These are phyloP conservation scores for Corydoras maculifer DNA, from an alignment of 2,113 vertebrate genomes.

Conservation along the genomic window DNA sequence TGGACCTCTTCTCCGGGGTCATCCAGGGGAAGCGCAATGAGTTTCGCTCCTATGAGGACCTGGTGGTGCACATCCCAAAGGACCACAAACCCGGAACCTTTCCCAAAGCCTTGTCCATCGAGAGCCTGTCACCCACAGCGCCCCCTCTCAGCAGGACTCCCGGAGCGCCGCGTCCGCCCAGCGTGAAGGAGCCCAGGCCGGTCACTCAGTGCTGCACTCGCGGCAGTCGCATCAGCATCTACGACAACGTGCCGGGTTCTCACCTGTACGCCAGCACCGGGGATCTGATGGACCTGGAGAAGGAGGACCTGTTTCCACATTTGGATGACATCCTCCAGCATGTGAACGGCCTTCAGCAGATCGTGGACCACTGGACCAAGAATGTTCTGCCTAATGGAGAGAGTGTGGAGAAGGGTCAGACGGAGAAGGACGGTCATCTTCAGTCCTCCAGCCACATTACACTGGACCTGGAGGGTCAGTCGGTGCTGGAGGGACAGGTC, in stretches of 20 bases:
- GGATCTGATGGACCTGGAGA: conserved; percentile 87
- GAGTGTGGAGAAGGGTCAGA: conserved; percentile 56
- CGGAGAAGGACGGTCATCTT: conserved; percentile 47
- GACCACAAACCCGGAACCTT: conserved; percentile 98
- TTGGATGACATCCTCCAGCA: conserved; percentile 91
- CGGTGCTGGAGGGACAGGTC: conserved; percentile 77
- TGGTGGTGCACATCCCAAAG: conserved; percentile 90
- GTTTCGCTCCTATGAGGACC: conserved; percentile 86
- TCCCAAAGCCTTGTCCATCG: conserved; percentile 93
- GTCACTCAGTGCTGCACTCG: conserved; percentile 71
- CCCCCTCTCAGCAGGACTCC: conserved; percentile 65
- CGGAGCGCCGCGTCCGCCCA: conserved; percentile 56
- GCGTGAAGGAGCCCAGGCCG: conserved; percentile 64
- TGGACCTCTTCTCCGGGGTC: conserved; percentile 71
- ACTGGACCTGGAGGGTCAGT: conserved; percentile 86
- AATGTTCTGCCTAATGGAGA: conserved; percentile 71
- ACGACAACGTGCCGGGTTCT: conserved; percentile 88
- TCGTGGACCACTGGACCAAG: conserved; percentile 88
- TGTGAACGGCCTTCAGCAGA: conserved; percentile 83
- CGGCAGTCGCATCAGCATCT: conserved; percentile 79
- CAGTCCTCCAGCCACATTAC: conserved; percentile 74
- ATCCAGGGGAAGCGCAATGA: conserved; percentile 67
- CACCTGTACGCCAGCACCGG: conserved; percentile 95
- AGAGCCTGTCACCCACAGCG: conserved; percentile 82
- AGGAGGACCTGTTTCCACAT: conserved; percentile 80